phyloP scores from a whole-genome alignment of 2,797 vertebrate genomes.

The Gorsachius magnificus region DNA sequence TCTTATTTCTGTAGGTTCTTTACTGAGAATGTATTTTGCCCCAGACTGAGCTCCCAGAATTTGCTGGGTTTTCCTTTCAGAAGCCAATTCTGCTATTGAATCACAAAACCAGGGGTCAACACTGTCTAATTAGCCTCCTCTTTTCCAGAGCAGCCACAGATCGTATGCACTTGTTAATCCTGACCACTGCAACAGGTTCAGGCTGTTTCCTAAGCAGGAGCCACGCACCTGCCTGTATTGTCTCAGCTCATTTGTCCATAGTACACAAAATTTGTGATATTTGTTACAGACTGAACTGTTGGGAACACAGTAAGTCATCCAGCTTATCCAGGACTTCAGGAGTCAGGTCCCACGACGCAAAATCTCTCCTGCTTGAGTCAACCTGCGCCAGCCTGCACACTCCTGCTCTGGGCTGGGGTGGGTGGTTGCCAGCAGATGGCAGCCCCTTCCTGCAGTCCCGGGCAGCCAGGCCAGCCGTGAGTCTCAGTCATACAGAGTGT shows the following conservation, averaged over 20 bases:
- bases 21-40: rapidly evolving
- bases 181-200: too few relatives aligned
- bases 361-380: not conserved
- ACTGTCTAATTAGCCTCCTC: not conserved
- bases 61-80: not conserved
- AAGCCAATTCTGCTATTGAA: not conserved
- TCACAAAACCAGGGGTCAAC: not conserved
- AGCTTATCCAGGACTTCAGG: not conserved
- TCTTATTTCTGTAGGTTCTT: not conserved
- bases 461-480: rapidly evolving
- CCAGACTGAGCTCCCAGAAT: not conserved
- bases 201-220: not conserved
- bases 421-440: conserved; percentile 52
- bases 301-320: not conserved
- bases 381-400: rapidly evolving
- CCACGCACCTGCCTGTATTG: too few relatives aligned
- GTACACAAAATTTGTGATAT: rapidly evolving
- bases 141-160: not conserved
- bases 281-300: rapidly evolving
- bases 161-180: rapidly evolving
- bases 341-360: not conserved
- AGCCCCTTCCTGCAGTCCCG: not conserved
- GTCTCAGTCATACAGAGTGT: rapidly evolving
- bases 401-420: not conserved
- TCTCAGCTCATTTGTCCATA: not conserved